These are phyloP conservation scores for Polymixis flavicincta DNA, from an alignment of 2,888 invertebrate genomes.

Conservation along the genomic window DNA sequence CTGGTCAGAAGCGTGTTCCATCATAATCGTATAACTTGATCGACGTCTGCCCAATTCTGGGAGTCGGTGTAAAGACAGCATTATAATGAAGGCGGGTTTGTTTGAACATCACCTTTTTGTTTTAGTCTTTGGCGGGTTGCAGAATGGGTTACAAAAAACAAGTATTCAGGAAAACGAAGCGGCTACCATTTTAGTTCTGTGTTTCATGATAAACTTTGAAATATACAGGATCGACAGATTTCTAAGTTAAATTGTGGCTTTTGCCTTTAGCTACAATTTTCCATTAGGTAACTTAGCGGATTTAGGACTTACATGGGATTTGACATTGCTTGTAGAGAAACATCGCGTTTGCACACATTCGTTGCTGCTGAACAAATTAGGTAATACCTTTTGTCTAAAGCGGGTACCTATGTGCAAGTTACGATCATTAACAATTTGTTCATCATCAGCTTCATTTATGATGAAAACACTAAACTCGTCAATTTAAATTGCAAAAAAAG, in stretches of 20 bases:
- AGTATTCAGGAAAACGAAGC: slow-evolving; percentile 28
- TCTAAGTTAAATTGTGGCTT: background rate
- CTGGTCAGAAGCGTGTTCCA: slow-evolving; percentile 69
- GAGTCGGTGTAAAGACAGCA: slow-evolving; percentile 61
- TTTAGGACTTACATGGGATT: background rate
- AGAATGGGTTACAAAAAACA: slow-evolving; percentile 24
- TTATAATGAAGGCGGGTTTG: slow-evolving; percentile 65
- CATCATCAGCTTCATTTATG: no score
- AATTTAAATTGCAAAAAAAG: background rate
- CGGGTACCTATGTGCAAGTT: background rate
- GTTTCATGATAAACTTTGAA: slow-evolving; percentile 9
- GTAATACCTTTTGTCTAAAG: background rate
- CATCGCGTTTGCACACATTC: background rate
- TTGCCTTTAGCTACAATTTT: background rate
- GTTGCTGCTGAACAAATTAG: background rate
- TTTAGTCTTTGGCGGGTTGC: slow-evolving; percentile 27
- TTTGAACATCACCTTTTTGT: slow-evolving; percentile 63
- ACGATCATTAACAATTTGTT: background rate
- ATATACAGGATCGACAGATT: background rate
- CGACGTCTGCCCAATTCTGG: slow-evolving; percentile 74
- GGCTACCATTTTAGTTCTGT: slow-evolving; percentile 16
- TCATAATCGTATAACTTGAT: slow-evolving; percentile 76
- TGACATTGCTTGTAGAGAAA: background rate
- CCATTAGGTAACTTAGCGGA: background rate
- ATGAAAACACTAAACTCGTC: no score